These are phyloP conservation scores for Ommatoiulus sabulosus DNA, from an alignment of 2,888 invertebrate species.

Conservation along the genomic window DNA sequence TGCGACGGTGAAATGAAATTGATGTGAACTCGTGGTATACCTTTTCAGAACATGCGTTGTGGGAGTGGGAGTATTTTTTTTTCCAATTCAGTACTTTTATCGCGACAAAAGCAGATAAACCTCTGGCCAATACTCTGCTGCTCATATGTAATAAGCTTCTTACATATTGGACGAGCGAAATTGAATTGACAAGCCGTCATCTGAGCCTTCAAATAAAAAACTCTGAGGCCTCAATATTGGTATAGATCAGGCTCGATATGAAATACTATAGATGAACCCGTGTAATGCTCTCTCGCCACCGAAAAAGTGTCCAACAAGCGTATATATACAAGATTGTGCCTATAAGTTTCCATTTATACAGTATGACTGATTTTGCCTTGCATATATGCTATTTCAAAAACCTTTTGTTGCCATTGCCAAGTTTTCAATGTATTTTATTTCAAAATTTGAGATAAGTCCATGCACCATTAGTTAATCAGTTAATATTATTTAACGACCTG, in stretches of 20 bases:
- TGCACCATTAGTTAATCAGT: too few species aligned
- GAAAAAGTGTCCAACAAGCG: neutral
- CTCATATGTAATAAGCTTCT: constrained; percentile 8
- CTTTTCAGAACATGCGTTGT: neutral
- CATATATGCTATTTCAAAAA: too few species aligned
- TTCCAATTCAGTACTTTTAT: constrained; percentile 25
- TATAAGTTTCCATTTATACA: too few species aligned
- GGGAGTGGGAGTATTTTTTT: neutral
- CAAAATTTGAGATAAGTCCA: too few species aligned
- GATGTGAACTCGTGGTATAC: neutral
- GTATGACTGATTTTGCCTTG: too few species aligned
- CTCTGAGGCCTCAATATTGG: neutral
- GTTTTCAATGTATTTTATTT: too few species aligned
- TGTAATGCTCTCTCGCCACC: neutral
- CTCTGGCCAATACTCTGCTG: constrained; percentile 29
- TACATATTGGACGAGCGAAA: constrained; percentile 17
- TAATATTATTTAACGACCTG: too few species aligned
- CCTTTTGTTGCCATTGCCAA: too few species aligned
- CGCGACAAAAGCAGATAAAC: constrained; percentile 40
- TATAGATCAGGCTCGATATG: neutral
- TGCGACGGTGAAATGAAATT: neutral
- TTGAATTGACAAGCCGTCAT: constrained; percentile 40
- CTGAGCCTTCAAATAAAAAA: constrained; percentile 1
- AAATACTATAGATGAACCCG: neutral
- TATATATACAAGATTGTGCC: neutral